Evolutionary conservation across 2,797 vertebrate genomes (phyloP).

Genomic region (Myoxocephalus aenaeus): DNA sequence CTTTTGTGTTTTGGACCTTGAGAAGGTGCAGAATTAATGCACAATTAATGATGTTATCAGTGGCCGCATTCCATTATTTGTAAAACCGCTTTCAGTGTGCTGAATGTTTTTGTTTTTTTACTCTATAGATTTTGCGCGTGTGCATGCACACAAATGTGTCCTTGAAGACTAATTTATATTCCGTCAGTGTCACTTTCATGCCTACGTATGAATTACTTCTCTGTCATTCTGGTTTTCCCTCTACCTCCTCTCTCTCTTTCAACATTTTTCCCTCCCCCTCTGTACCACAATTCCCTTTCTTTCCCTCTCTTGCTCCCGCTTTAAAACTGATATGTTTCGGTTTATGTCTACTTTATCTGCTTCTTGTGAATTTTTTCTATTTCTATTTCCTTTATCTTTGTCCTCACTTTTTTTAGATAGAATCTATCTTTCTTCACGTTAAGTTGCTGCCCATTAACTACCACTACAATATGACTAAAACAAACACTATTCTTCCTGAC

Average conservation of each 20-base stretch:
- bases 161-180: conserved; percentile 64
- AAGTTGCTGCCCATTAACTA: neutral
- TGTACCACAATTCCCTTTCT: conserved; percentile 54
- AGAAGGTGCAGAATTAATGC: neutral
- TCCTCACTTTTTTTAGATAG: conserved; percentile 38
- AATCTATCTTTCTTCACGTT: conserved; percentile 1
- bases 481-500: neutral
- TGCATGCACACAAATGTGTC: conserved; percentile 37
- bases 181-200: conserved; percentile 55
- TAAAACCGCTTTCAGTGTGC: neutral
- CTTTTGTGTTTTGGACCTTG: neutral
- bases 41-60: neutral
- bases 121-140: conserved; percentile 21
- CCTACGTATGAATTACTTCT: conserved; percentile 67
- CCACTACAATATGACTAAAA: neutral
- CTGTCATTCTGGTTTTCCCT: conserved; percentile 52
- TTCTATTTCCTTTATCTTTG: conserved; percentile 49
- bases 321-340: conserved; percentile 19
- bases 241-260: conserved; percentile 50
- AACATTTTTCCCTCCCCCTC: conserved; percentile 6
- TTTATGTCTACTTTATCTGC: conserved; percentile 5
- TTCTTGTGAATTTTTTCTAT: conserved; percentile 15
- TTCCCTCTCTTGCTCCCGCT: conserved; percentile 40
- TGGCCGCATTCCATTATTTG: neutral
- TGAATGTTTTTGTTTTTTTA: conserved; percentile 47